Percentiles rank a stretch among this genome's conserved stretches.
Evolutionary conservation across 2,797 vertebrate genomes (phyloP).

Genomic region (Tenualosa ilisha): DNA sequence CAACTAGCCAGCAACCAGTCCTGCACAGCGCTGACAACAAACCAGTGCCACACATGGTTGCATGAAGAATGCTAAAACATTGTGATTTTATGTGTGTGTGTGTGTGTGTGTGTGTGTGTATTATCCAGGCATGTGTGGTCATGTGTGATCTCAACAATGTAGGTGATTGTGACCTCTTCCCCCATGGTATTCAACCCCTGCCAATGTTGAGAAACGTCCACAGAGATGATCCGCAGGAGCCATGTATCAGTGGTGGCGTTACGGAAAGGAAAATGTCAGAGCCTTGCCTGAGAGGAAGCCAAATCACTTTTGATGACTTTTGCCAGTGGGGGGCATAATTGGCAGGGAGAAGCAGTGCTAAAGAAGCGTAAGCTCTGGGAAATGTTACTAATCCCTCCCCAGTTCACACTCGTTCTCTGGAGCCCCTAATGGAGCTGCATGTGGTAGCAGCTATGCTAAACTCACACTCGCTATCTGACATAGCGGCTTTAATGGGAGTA

Average conservation of each 20-base stretch:
- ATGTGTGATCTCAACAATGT: background rate
- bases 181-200: constrained; percentile 70
- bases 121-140: background rate
- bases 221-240: constrained; percentile 56
- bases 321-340: constrained; percentile 73
- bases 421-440: constrained; percentile 66
- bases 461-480: constrained; percentile 59
- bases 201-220: constrained; percentile 69
- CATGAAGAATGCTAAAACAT: background rate
- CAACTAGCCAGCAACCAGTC: background rate
- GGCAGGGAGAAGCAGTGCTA: constrained; percentile 62
- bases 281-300: constrained; percentile 61
- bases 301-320: constrained; percentile 74
- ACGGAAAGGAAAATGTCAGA: constrained; percentile 63
- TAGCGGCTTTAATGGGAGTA: background rate
- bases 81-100: background rate
- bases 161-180: background rate
- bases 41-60: background rate
- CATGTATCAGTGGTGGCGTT: constrained; percentile 50
- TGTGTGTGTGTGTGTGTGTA: background rate
- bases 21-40: background rate
- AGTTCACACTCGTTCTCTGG: constrained; percentile 56
- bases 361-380: background rate
- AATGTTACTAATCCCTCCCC: constrained; percentile 53
- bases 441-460: constrained; percentile 58